phyloP scores from a whole-genome alignment of 2,888 invertebrate genomes.

The Cryptocephalus primarius region DNA sequence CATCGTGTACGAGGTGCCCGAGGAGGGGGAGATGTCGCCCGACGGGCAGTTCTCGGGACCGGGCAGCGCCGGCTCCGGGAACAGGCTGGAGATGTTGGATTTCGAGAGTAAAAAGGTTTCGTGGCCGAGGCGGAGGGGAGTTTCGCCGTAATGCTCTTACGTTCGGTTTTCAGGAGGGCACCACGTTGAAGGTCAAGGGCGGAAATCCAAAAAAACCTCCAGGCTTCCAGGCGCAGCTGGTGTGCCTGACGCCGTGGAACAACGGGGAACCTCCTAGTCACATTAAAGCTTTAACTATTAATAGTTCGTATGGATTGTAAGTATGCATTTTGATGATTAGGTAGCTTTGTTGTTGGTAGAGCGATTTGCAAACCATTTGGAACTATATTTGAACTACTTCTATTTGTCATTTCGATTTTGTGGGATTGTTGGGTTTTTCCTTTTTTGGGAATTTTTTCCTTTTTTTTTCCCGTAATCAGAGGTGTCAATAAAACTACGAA shows the following conservation, averaged over 20 bases:
- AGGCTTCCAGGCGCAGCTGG: slow-evolving; percentile 95
- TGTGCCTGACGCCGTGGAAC: slow-evolving; percentile 80
- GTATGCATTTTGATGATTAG: slow-evolving; percentile 32
- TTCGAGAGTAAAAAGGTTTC: slow-evolving; percentile 42
- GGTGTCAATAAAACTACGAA: too few species aligned
- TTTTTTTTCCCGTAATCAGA: too few species aligned
- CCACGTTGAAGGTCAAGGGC: slow-evolving; percentile 52
- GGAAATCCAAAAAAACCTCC: slow-evolving; percentile 77
- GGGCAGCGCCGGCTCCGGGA: slow-evolving; percentile 33
- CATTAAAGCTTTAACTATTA: slow-evolving; percentile 83
- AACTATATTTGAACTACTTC: too few species aligned
- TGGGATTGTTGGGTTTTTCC: not conserved
- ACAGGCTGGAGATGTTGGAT: slow-evolving; percentile 32
- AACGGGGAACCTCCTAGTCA: slow-evolving; percentile 71
- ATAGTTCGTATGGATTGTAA: slow-evolving; percentile 96
- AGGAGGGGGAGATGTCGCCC: slow-evolving; percentile 69
- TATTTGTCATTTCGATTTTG: too few species aligned
- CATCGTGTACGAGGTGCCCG: slow-evolving; percentile 70
- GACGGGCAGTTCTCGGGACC: slow-evolving; percentile 58
- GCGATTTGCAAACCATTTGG: too few species aligned
- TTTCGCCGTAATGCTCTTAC: not conserved
- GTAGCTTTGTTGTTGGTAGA: not conserved
- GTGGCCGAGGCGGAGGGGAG: not conserved
- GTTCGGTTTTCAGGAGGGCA: slow-evolving; percentile 19
- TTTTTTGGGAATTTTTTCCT: not conserved